These are phyloP conservation scores for Aquatica leii DNA, from an alignment of 2,888 invertebrate genomes.

Conservation along the genomic window DNA sequence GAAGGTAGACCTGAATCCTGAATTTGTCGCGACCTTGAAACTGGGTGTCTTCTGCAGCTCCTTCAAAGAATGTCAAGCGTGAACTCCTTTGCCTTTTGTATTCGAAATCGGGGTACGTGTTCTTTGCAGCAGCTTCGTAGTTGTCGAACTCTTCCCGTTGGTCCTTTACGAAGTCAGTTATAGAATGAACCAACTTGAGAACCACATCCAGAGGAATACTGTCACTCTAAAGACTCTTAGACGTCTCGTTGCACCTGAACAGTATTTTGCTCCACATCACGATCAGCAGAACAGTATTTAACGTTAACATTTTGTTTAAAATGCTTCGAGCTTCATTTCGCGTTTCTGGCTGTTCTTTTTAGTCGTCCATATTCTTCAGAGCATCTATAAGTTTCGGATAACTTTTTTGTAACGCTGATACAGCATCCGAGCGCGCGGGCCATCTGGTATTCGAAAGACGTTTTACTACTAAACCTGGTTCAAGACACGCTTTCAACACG, in stretches of 20 bases:
- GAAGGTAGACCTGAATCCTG: background rate
- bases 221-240: background rate
- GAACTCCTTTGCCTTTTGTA: background rate
- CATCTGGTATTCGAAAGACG: no score
- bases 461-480: no score
- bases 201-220: background rate
- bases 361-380: no score
- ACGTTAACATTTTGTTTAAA: background rate
- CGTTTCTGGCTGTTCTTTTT: background rate
- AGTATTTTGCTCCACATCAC: background rate
- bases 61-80: background rate
- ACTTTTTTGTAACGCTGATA: no score
- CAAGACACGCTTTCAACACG: no score
- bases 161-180: background rate
- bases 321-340: background rate
- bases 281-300: slow-evolving; percentile 3
- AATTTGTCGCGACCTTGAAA: background rate
- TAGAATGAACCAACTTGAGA: background rate
- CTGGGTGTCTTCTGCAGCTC: background rate
- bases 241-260: no score
- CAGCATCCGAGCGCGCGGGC: no score
- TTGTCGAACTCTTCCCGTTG: background rate
- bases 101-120: background rate
- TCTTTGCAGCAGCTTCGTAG: slow-evolving; percentile 1
- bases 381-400: no score